phyloP scores from a whole-genome alignment of 1,140 invertebrate species.

The Drosophila pallidifrons region DNA sequence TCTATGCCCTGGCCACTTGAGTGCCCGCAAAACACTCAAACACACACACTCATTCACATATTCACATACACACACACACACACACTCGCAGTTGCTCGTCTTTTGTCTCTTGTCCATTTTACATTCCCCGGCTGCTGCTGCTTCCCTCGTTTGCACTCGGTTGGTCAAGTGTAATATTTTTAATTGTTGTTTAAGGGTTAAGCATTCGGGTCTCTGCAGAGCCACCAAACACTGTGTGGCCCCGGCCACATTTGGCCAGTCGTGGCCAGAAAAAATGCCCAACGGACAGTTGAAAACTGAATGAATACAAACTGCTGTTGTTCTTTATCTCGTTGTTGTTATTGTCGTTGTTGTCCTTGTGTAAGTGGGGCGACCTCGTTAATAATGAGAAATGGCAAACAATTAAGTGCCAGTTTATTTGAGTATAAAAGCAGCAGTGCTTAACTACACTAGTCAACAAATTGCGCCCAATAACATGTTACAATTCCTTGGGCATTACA shows the following conservation, averaged over 20 bases:
- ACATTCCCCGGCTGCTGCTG: neutral
- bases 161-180: conserved; percentile 68
- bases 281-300: conserved; percentile 14
- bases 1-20: conserved; percentile 61
- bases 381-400: conserved; percentile 58
- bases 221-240: conserved; percentile 33
- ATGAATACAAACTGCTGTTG: conserved; percentile 16
- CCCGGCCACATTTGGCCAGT: conserved; percentile 51
- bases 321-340: neutral
- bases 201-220: conserved; percentile 46
- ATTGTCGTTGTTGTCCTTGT: conserved; percentile 14
- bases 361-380: conserved; percentile 31
- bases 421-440: conserved; percentile 19
- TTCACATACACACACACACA: neutral
- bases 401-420: conserved; percentile 50
- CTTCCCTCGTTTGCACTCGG: neutral
- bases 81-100: conserved; percentile 17
- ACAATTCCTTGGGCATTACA: too few species aligned
- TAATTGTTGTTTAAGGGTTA: conserved; percentile 82
- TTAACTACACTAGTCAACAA: conserved; percentile 19
- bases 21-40: conserved; percentile 60
- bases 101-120: conserved; percentile 21
- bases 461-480: neutral
- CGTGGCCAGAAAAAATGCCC: conserved; percentile 27
- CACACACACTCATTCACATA: neutral